Conservation (phyloP, 2,797 vertebrate species). For the Pseudochirops cupreus region DNA sequence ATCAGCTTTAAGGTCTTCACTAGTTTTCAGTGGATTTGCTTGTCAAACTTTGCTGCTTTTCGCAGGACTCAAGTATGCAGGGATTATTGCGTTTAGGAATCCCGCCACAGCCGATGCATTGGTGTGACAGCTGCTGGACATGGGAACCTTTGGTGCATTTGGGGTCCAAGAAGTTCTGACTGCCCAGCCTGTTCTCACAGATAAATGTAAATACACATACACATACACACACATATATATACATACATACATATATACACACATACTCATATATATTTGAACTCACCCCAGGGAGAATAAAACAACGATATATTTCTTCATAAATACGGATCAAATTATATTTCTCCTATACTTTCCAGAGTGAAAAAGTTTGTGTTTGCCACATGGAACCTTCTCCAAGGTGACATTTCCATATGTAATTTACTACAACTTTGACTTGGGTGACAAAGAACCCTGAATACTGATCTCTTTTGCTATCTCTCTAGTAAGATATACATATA, state of each 20-base stretch:
- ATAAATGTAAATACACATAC: too few relatives aligned
- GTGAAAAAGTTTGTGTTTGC: slow-evolving; percentile 33
- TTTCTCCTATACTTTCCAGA: background rate
- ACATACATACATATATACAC: too few relatives aligned
- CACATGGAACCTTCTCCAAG: slow-evolving; percentile 59
- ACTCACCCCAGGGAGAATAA: background rate
- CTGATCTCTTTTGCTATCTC: slow-evolving; percentile 16
- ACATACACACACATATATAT: too few relatives aligned
- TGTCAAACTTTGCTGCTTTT: background rate
- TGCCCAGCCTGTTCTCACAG: background rate
- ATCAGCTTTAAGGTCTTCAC: background rate
- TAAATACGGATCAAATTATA: background rate
- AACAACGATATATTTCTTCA: background rate
- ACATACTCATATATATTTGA: background rate
- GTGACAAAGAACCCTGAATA: slow-evolving; percentile 58
- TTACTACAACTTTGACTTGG: slow-evolving; percentile 58
- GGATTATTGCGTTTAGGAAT: background rate
- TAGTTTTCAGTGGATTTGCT: background rate
- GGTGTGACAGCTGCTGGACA: background rate
- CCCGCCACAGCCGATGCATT: background rate
- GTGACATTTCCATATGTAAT: slow-evolving; percentile 47
- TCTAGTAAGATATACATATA: background rate
- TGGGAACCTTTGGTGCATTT: background rate
- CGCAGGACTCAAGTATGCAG: background rate
- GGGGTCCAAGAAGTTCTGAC: background rate